phyloP scores from a whole-genome alignment of 2,888 invertebrate genomes.

The Selenia dentaria region DNA sequence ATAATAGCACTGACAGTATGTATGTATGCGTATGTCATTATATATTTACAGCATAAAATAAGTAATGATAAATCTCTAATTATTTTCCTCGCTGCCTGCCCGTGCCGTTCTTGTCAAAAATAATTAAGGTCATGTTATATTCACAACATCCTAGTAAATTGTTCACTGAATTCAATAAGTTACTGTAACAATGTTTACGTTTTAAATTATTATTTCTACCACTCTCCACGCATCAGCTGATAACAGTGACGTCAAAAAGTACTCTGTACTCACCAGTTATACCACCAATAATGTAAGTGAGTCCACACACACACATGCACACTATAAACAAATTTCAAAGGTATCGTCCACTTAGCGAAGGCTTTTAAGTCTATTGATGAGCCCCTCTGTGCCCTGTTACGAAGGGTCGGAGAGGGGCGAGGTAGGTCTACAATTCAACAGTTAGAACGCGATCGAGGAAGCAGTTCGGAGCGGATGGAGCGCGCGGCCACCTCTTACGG shows the following conservation, averaged over 20 bases:
- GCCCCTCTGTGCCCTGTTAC: conserved; percentile 31
- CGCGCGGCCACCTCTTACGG: conserved; percentile 52
- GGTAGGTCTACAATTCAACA: conserved; percentile 31
- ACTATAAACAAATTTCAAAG: conserved; percentile 12
- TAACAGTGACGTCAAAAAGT: conserved; percentile 22
- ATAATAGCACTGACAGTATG: too few species aligned
- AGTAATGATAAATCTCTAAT: too few species aligned
- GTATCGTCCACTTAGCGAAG: conserved; percentile 10
- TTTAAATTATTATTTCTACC: neutral
- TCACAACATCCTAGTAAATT: neutral
- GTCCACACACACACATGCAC: conserved; percentile 22
- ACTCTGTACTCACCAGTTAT: conserved; percentile 26
- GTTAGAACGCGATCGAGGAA: conserved; percentile 36
- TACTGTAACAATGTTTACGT: too few species aligned
- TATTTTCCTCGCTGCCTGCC: too few species aligned
- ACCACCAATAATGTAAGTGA: conserved; percentile 13
- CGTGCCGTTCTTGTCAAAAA: conserved; percentile 6
- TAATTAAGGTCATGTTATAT: conserved; percentile 9
- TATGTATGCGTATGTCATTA: too few species aligned
- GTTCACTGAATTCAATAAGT: conserved; percentile 4
- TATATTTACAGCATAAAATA: too few species aligned
- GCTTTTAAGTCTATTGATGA: conserved; percentile 25
- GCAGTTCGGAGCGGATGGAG: conserved; percentile 17
- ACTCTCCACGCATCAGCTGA: conserved; percentile 27
- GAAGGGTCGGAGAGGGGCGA: conserved; percentile 26